These are phyloP conservation scores for Verasper variegatus DNA, from an alignment of 2,113 vertebrate genomes.

Conservation along the genomic window DNA sequence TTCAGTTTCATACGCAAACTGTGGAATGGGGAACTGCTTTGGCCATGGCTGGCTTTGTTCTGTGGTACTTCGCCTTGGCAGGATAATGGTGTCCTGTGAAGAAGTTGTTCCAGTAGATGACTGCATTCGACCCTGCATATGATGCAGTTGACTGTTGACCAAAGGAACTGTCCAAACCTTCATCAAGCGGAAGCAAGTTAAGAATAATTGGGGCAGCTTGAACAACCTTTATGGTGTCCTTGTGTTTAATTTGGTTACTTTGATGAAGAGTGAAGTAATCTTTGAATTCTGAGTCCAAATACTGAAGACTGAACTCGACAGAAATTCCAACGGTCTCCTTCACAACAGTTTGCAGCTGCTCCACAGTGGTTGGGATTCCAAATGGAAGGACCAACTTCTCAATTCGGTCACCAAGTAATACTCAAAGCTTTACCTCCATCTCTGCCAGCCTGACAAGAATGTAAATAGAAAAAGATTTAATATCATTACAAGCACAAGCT, in stretches of 20 bases:
- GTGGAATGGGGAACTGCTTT: constrained; percentile 54
- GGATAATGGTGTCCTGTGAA: constrained; percentile 34
- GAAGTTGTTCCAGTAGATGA: constrained; percentile 16
- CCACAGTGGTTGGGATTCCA: background rate
- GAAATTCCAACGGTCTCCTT: background rate
- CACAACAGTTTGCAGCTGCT: background rate
- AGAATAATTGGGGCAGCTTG: constrained; percentile 1
- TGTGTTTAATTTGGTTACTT: constrained; percentile 51
- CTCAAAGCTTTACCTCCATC: background rate
- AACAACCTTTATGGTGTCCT: constrained; percentile 55
- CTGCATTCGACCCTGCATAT: background rate
- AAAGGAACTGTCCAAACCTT: background rate
- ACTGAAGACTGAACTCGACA: constrained; percentile 44
- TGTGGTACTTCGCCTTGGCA: constrained; percentile 3
- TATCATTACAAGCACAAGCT: background rate
- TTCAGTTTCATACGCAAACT: constrained; percentile 55
- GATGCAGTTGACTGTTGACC: background rate
- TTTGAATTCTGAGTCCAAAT: constrained; percentile 46
- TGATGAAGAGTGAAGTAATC: constrained; percentile 38
- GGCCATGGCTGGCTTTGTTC: constrained; percentile 47
- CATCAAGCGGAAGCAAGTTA: background rate
- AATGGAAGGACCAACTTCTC: constrained; percentile 4
- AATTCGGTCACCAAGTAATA: background rate
- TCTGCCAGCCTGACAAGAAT: background rate
- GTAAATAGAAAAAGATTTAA: background rate